Evolutionary conservation across 1,140 invertebrate species (phyloP).

Genomic region (Xylocopa sonorina): DNA sequence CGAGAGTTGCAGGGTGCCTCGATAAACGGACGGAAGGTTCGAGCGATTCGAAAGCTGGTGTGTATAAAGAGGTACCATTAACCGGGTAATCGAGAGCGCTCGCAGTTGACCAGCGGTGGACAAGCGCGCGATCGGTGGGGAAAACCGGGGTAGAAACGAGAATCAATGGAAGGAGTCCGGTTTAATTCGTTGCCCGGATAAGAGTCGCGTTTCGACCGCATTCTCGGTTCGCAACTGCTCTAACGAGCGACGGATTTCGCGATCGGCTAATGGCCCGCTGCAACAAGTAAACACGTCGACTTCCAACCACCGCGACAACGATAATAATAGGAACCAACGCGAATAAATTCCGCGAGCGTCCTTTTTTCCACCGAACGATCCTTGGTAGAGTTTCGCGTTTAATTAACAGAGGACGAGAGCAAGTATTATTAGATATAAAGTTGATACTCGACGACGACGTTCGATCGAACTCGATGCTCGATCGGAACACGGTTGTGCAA

Average conservation of each 20-base stretch:
- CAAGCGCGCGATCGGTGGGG: neutral
- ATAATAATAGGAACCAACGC: slow-evolving; percentile 7
- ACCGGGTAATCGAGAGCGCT: slow-evolving; percentile 9
- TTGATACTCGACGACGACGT: neutral
- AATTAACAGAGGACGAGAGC: neutral
- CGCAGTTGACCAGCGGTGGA: no score
- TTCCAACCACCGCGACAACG: neutral
- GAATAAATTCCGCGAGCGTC: slow-evolving; percentile 17
- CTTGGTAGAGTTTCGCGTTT: no score
- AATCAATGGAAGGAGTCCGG: neutral
- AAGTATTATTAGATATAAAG: no score
- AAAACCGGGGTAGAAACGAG: neutral
- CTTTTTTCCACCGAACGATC: no score
- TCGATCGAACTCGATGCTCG: neutral
- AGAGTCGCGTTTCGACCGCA: neutral
- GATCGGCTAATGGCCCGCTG: neutral
- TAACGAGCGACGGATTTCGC: slow-evolving; percentile 10
- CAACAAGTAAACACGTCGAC: neutral
- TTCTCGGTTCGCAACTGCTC: neutral
- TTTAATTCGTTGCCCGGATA: slow-evolving; percentile 24
- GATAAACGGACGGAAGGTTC: slow-evolving; percentile 17
- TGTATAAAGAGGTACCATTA: slow-evolving; percentile 1
- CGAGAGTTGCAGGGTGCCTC: slow-evolving; percentile 6
- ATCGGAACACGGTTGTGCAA: accelerated
- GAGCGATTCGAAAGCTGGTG: neutral